Evolutionary conservation across 1,140 invertebrate species (phyloP).

Genomic region (Drosophila ficusphila): DNA sequence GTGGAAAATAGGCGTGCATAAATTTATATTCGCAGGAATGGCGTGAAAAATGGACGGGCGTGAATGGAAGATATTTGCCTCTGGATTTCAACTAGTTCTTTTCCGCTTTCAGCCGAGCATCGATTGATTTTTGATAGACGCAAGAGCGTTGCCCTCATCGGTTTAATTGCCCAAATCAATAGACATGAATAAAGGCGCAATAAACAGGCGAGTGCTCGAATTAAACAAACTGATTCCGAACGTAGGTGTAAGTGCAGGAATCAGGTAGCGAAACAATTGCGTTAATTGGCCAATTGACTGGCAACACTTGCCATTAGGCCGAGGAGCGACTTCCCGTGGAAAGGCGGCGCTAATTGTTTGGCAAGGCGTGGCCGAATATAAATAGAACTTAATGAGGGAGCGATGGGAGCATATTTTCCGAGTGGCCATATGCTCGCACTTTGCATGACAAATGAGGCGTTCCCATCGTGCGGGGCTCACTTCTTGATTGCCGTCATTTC

Average conservation of each 20-base stretch:
- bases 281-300: constrained; percentile 53
- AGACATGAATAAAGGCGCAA: constrained; percentile 51
- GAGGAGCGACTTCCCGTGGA: background rate
- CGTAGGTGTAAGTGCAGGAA: constrained; percentile 10
- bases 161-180: constrained; percentile 51
- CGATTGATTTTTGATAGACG: constrained; percentile 61
- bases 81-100: constrained; percentile 31
- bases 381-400: constrained; percentile 46
- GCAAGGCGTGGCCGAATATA: constrained; percentile 35
- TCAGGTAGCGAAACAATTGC: constrained; percentile 56
- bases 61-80: constrained; percentile 60
- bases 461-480: background rate
- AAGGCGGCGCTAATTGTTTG: constrained; percentile 39
- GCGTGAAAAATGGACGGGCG: constrained; percentile 53
- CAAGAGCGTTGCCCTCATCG: background rate
- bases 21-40: constrained; percentile 53
- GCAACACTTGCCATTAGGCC: constrained; percentile 18
- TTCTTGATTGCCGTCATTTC: constrained; percentile 30
- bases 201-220: constrained; percentile 37
- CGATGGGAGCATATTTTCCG: constrained; percentile 7
- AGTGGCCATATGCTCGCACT: constrained; percentile 46
- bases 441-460: constrained; percentile 50
- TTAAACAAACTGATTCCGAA: constrained; percentile 16
- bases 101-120: constrained; percentile 1
- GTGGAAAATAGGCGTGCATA: constrained; percentile 67